Evolutionary conservation across 2,797 vertebrate genomes (phyloP), one percentile per base, ranked within the genome.

Genomic region (Sebastes ruberrimus): DNA sequence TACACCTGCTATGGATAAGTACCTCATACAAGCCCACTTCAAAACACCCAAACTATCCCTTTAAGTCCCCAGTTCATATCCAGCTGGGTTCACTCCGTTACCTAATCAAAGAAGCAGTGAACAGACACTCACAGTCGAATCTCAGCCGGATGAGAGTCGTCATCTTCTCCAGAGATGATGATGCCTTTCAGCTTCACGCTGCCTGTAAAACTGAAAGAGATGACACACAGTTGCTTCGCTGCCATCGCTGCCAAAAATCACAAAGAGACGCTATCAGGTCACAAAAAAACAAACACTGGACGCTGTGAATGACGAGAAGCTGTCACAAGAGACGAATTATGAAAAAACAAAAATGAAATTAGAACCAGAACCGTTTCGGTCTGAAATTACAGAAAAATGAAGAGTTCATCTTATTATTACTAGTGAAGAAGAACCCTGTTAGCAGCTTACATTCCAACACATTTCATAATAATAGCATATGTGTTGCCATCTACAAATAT

Each of bases 151-250:
- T 99, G 98, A 0, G 97, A 95, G 14, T 96, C 95, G 4, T 97
- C 96, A 0, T 99, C 96, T 46, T 98, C 98, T 23, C 98, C 98
- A 77, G 98, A 95, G 77, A 99, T 95, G 13, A 99, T 97, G 76
- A 99, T 90, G 68, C 97, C 97, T 92, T 99, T 99, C 71, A 99
- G 92, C 76, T 99, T 99, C 89, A 99, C 97, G 2, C 94, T 98
- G 88, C 98, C 98, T 0, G 98, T 99, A 82, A 99, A 99, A 92
- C 98, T 99, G 95, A 90, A 83, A 95, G 63, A 73, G 84, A 92
- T 2, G 33, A 88, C 30, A 57, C 52, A 60, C 0, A 10, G 52
- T 23, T 64, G 2, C 4, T 61, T 38, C 0, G 7, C 32, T 55
- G 71, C 25, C 1, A 14, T 49, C 20, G 22, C 4, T 9, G 1